phyloP scores from a whole-genome alignment of 2,888 invertebrate genomes.

The Clanis bilineata region DNA sequence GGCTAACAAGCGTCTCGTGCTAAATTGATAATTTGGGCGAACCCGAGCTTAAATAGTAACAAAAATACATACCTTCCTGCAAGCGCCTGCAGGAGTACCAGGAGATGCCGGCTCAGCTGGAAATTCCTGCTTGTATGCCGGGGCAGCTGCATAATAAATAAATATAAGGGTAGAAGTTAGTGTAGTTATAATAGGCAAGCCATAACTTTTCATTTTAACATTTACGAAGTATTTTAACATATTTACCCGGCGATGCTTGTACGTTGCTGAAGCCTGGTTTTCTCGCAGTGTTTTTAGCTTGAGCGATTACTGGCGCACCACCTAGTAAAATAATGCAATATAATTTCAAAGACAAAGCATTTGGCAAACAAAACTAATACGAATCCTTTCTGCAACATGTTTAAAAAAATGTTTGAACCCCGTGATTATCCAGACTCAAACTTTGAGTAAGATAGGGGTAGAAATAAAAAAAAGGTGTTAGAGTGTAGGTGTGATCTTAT shows the following conservation, averaged over 20 bases:
- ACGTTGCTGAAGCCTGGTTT: constrained; percentile 59
- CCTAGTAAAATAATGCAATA: constrained; percentile 37
- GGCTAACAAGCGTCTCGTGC: too few species aligned
- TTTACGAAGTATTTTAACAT: neutral
- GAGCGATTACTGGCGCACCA: constrained; percentile 64
- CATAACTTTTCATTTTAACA: too few species aligned
- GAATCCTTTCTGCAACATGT: too few species aligned
- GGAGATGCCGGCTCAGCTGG: constrained; percentile 48
- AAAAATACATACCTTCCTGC: constrained; percentile 49
- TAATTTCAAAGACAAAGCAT: neutral
- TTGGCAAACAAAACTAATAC: too few species aligned
- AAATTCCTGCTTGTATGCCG: constrained; percentile 55
- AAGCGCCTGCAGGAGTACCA: constrained; percentile 40
- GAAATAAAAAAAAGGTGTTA: too few species aligned
- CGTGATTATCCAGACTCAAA: too few species aligned
- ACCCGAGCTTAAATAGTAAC: neutral
- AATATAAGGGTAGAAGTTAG: too few species aligned
- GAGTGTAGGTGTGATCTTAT: too few species aligned
- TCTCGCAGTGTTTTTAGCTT: constrained; percentile 50
- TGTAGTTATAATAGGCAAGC: too few species aligned
- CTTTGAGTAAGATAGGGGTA: too few species aligned
- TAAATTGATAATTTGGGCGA: too few species aligned
- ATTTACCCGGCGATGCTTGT: constrained; percentile 69
- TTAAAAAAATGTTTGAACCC: too few species aligned
- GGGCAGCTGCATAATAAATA: constrained; percentile 50